These are phyloP conservation scores for Andricus quercusramuli DNA, from an alignment of 2,888 invertebrate genomes.

Conservation along the genomic window DNA sequence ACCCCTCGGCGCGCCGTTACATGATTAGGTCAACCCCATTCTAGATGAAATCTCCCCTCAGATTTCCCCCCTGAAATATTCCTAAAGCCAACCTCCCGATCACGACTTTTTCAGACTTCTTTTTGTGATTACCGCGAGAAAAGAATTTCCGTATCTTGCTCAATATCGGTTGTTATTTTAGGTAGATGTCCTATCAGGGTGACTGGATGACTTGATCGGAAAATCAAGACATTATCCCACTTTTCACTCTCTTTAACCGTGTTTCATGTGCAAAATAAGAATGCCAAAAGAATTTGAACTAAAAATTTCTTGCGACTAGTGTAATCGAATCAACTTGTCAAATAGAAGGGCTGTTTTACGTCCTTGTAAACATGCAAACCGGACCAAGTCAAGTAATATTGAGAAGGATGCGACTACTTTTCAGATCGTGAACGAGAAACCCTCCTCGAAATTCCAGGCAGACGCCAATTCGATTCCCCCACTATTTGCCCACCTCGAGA, in stretches of 20 bases:
- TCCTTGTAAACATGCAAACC: neutral
- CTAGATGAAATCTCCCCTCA: slow-evolving; percentile 12
- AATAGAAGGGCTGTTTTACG: neutral
- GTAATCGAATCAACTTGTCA: neutral
- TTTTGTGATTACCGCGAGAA: neutral
- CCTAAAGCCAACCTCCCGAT: neutral
- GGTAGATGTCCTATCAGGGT: no score
- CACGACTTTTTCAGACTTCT: neutral
- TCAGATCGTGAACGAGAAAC: slow-evolving; percentile 5
- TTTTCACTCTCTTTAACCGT: no score
- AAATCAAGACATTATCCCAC: no score
- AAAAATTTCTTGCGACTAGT: neutral
- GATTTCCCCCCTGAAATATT: neutral
- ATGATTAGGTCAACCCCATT: neutral
- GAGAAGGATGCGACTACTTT: slow-evolving; percentile 35
- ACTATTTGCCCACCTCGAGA: slow-evolving; percentile 58
- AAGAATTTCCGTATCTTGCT: neutral
- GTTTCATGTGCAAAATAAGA: no score
- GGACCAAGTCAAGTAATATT: slow-evolving; percentile 9
- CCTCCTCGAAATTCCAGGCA: slow-evolving; percentile 53
- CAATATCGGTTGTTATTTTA: neutral
- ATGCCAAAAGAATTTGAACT: neutral
- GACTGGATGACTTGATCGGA: no score
- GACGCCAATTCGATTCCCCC: slow-evolving; percentile 68
- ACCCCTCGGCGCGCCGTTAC: neutral